phyloP scores from a whole-genome alignment of 1,140 invertebrate species.

The Drosophila auraria region DNA sequence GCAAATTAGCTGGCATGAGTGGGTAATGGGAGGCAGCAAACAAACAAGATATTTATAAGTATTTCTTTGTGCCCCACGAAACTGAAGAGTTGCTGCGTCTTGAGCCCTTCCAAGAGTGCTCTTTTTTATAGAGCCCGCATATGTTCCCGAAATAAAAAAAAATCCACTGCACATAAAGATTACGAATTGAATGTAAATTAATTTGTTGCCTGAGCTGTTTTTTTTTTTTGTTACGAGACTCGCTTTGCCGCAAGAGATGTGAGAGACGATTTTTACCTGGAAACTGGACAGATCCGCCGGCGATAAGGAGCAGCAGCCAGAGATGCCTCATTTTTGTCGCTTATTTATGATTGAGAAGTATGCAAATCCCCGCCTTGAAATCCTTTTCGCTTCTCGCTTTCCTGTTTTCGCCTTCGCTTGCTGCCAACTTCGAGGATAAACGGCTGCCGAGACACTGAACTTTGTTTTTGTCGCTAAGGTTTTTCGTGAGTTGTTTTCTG shows the following conservation, averaged over 20 bases:
- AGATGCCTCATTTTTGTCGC: conserved; percentile 52
- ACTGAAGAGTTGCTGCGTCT: conserved; percentile 3
- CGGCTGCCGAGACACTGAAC: conserved; percentile 61
- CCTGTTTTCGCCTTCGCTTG: conserved; percentile 49
- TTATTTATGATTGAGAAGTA: conserved; percentile 30
- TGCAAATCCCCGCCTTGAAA: conserved; percentile 27
- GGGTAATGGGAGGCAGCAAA: conserved; percentile 25
- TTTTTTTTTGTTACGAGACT: background rate
- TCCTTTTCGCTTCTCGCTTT: conserved; percentile 57
- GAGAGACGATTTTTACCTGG: conserved; percentile 54
- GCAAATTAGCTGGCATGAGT: conserved; percentile 47
- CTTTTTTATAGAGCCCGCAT: conserved; percentile 35
- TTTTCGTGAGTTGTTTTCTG: conserved; percentile 20
- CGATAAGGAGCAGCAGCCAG: conserved; percentile 58
- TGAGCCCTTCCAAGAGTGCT: conserved; percentile 4
- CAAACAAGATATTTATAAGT: conserved; percentile 42
- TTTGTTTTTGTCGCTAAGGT: conserved; percentile 57
- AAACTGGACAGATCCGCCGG: conserved; percentile 53
- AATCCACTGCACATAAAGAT: conserved; percentile 38
- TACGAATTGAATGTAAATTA: conserved; percentile 45
- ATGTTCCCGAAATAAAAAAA: background rate
- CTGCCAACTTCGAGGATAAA: conserved; percentile 41
- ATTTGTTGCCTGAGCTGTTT: conserved; percentile 23
- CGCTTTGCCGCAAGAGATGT: conserved; percentile 40
- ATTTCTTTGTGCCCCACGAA: conserved; percentile 35